Evolutionary conservation across 2,797 vertebrate species (phyloP).

Genomic region (Myotis vivesi): DNA sequence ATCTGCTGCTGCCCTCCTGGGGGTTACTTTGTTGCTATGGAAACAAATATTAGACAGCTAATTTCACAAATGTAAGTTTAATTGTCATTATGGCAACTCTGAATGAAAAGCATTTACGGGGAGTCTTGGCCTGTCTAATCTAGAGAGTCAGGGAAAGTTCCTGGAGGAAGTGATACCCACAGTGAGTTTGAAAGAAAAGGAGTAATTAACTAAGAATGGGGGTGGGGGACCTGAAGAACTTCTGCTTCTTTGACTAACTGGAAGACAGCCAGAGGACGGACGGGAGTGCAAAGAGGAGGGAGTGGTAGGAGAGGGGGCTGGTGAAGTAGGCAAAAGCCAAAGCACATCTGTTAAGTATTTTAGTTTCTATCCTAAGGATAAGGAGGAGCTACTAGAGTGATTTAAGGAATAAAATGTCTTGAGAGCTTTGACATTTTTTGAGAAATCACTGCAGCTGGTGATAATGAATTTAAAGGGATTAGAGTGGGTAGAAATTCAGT

Average conservation of each 20-base stretch:
- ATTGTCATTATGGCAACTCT: constrained; percentile 36
- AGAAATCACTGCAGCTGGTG: neutral
- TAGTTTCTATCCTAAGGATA: neutral
- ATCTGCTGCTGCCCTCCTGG: constrained; percentile 20
- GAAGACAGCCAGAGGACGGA: neutral
- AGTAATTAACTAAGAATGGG: neutral
- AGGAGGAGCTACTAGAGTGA: neutral
- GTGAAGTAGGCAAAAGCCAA: neutral
- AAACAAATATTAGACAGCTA: constrained; percentile 63
- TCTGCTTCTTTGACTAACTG: neutral
- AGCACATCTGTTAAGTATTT: neutral
- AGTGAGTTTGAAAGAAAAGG: neutral
- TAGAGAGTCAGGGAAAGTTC: constrained; percentile 4
- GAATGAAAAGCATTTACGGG: neutral
- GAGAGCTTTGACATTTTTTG: neutral
- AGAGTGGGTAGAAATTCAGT: neutral
- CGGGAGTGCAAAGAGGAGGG: neutral
- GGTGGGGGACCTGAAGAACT: neutral
- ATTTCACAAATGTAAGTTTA: constrained; percentile 58
- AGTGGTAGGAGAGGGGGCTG: neutral
- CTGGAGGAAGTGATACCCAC: neutral
- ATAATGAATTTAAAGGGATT: neutral
- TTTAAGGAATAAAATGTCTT: neutral
- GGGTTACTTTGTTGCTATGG: neutral
- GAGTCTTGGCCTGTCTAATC: constrained; percentile 34